Percentiles rank a stretch among this genome's conserved stretches.
Conservation (phyloP, 2,888 invertebrate genomes). For the Mythimna pallens region DNA sequence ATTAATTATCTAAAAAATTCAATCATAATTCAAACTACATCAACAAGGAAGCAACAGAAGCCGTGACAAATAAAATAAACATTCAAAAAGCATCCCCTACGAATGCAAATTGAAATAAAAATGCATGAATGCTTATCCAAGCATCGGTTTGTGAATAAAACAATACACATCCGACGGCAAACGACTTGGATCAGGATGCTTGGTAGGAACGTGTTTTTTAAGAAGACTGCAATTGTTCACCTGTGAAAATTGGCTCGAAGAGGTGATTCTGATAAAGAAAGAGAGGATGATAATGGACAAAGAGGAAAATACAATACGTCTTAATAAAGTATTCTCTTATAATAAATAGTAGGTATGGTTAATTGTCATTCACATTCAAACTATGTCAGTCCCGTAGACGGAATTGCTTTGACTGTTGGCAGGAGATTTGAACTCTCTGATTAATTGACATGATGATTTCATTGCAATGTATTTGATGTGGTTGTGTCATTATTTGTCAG, state of each 20-base stretch:
- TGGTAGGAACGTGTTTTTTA: constrained; percentile 51
- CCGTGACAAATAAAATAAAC: constrained; percentile 65
- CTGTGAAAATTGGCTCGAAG: constrained; percentile 2
- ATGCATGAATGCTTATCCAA: constrained; percentile 77
- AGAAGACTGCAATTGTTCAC: constrained; percentile 40
- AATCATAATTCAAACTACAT: constrained; percentile 29
- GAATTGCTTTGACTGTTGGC: constrained; percentile 49
- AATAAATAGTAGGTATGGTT: background rate
- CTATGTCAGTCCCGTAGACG: constrained; percentile 29
- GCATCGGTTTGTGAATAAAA: constrained; percentile 79
- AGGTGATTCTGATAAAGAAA: background rate
- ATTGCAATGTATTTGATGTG: constrained; percentile 19
- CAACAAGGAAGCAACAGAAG: constrained; percentile 44
- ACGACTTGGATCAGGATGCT: constrained; percentile 60
- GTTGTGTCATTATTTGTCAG: background rate
- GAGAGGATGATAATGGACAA: background rate
- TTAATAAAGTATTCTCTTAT: background rate
- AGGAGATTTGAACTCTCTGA: constrained; percentile 23
- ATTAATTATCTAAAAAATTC: constrained; percentile 26
- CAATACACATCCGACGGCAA: constrained; percentile 68
- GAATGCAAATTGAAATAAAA: constrained; percentile 80
- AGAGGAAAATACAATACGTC: background rate
- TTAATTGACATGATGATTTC: constrained; percentile 44
- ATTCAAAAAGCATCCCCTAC: constrained; percentile 67
- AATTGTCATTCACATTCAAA: constrained; percentile 18